Percentiles rank a stretch among this genome's conserved stretches.
Evolutionary conservation across 2,797 vertebrate species (phyloP).

Genomic region (Cyclopterus lumpus): DNA sequence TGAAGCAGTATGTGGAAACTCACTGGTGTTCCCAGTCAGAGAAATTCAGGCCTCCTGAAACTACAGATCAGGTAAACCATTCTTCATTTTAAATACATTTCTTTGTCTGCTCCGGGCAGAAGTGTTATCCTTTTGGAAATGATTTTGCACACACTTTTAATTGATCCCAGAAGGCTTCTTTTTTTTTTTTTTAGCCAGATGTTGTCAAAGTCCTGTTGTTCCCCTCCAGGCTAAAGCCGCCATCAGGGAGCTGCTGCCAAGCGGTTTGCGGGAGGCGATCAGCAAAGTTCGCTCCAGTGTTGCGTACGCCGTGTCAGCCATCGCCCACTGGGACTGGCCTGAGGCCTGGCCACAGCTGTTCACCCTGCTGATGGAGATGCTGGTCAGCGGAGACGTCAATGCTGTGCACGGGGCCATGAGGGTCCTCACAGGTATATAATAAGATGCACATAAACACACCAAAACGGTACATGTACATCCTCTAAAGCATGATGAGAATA

Average conservation of each 20-base stretch:
- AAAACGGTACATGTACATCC: neutral
- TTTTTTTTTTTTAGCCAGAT: neutral
- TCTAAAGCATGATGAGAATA: neutral
- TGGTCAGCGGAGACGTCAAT: constrained; percentile 94
- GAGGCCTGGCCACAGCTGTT: constrained; percentile 99
- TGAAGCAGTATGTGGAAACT: constrained; percentile 99
- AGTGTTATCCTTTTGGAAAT: neutral
- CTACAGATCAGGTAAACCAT: constrained; percentile 90
- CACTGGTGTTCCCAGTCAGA: constrained; percentile 99
- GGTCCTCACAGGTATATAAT: constrained; percentile 92
- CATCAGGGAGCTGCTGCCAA: constrained; percentile 94
- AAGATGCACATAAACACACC: neutral
- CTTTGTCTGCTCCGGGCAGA: neutral
- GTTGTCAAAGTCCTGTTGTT: neutral
- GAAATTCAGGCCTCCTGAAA: constrained; percentile 97
- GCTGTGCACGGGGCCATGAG: constrained; percentile 98
- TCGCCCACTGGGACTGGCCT: constrained; percentile 99
- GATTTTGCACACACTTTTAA: neutral
- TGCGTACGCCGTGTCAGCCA: constrained; percentile 96
- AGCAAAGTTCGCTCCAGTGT: constrained; percentile 99
- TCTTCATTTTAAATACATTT: neutral
- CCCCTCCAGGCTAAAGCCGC: constrained; percentile 90
- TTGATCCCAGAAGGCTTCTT: neutral
- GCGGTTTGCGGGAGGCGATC: constrained; percentile 92
- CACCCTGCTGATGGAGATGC: constrained; percentile 97